These are phyloP conservation scores for Ceuthmochares aereus DNA, from an alignment of 2,113 vertebrate genomes.

Conservation along the genomic window DNA sequence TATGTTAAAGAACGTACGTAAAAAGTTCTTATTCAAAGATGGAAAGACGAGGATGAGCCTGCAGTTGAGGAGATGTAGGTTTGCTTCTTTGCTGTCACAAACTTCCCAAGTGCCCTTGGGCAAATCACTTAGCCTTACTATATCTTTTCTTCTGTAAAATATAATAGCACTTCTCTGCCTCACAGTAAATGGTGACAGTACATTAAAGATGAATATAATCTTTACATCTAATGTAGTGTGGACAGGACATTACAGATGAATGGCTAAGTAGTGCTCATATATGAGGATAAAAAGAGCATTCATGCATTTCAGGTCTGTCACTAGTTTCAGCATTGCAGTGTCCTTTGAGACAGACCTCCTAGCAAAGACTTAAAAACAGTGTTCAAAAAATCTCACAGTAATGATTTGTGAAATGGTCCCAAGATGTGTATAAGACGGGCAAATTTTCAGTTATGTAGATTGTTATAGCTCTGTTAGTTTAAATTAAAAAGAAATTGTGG, in stretches of 20 bases:
- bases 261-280: background rate
- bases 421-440: background rate
- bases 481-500: background rate
- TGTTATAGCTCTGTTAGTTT: background rate
- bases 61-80: background rate
- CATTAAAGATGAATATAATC: background rate
- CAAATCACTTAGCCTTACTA: background rate
- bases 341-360: background rate
- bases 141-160: background rate
- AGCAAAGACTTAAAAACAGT: background rate
- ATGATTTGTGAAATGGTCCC: background rate
- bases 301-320: rapidly evolving
- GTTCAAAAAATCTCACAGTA: background rate
- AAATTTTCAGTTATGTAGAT: background rate
- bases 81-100: background rate
- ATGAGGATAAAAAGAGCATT: background rate
- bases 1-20: background rate
- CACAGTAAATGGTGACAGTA: background rate
- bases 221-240: background rate
- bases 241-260: background rate
- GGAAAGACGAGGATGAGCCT: background rate
- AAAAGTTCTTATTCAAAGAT: background rate
- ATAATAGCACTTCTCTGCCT: background rate
- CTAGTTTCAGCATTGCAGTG: background rate
- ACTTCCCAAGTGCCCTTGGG: background rate